Evolutionary conservation across 1,140 invertebrate species (phyloP), one percentile per base, ranked within the genome.

Genomic region (Caenorhabditis briggsae): DNA sequence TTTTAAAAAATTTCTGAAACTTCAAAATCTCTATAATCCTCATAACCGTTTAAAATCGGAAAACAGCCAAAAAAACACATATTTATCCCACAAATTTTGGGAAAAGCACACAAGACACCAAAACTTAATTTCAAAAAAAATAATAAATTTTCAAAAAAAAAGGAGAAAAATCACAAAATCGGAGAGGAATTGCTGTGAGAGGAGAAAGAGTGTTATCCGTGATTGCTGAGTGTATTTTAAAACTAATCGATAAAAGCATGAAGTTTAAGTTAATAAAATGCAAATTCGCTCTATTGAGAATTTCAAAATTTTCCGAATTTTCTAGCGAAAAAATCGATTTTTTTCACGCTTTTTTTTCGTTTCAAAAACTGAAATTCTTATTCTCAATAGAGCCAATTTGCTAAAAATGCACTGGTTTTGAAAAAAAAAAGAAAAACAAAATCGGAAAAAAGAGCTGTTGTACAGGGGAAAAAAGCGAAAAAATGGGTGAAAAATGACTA

Each of bases 221-320:
- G 50, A 53, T 53, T 14, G n/a, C 16, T 59, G 56, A 23, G 56
- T 2, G 16, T 18, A 14, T 7, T 70, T 14, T 50, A 82, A 14
- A 85, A n/a, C 33, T 25, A 87, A 82, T 55, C 20, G 55, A 74
- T 53, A 20, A 88, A 41, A 48, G 33, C n/a, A 41, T 84, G 2
- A 83, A 23, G 3, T 2, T 20, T 11, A 5, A 46, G 18, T 55
- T 0, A 18, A 55, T 2, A 55, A 14, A 5, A 2, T 18, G 50
- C 11, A 55, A 55, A 55, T 55, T 1, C 18, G 50, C 18, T 55
- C 50, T 33, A 33, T 33, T 33, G 33, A 1, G 33, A 33, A 33
- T 33, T 33, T 3, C 33, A 33, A 33, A 33, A 33, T 3, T 33
- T 33, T 33, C n/a, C n/a, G 33, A 33, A 33, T 33, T 33, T 33